Evolutionary conservation across 2,113 vertebrate species (phyloP), one percentile per base, ranked within the genome.

Genomic region (Tangachromis dhanisi): DNA sequence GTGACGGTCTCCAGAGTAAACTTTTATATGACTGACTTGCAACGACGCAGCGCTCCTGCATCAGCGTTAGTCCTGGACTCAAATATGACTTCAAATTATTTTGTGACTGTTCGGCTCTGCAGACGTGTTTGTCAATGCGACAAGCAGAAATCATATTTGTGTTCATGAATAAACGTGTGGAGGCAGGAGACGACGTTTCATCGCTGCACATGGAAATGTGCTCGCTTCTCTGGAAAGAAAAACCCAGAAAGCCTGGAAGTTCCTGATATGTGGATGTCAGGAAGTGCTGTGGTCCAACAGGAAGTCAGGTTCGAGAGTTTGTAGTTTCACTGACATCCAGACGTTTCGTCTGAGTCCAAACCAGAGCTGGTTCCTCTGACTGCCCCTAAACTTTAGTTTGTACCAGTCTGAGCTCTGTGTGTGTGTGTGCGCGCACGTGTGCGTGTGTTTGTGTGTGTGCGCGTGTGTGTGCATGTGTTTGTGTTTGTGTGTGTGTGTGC

Each of bases 361-460:
- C 9, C 9, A 19, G 31, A 12, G 61, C 61, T 35, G n/a, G n/a
- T 40, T 68, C 11, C 63, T 40, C 35, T 9, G 35, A 40, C 11
- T 21, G n/a, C 14, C n/a, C 61, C 19, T 24, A 71, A 71, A 71
- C 35, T 14, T 9, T 26, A 45, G 21, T 71, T 24, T 71, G 21
- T 73, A 16, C 11, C n/a, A n/a, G 19, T 68, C 19, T 68, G 63
- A 38, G 31, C 61, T 71, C 11, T 40, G 11, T 14, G 38, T 4
- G 3, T 10, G 45, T 1, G 6, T 4, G 35, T 1, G 6, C 3
- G 4, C 3, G 35, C 3, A 8, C 1, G 8, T 6, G 3, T 54
- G 5, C 4, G 3, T 42, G 40, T 6, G 11, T 0, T 0, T 3
- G 42, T 2, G 16, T 17, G 16, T 1, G 47, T 1, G 4, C 0